Evolutionary conservation across 1,140 invertebrate genomes (phyloP), one percentile per base, ranked within the genome.

Genomic region (Zaprionus africanus): DNA sequence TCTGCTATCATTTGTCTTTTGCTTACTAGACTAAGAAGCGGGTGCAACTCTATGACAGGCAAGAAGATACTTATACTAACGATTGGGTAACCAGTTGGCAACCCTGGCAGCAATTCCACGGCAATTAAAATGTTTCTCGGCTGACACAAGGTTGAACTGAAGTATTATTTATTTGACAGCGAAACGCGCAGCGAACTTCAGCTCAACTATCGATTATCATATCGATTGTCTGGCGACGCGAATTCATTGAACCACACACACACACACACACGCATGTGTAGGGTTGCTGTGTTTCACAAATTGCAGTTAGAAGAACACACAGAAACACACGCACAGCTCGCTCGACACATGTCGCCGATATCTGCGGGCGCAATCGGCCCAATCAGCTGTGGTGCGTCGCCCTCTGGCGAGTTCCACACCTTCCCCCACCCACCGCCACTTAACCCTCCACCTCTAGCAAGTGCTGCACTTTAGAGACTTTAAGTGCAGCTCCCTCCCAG

Each of bases 221-320:
- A 34, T 17, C 57, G 34, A 49, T 62, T 60, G 46, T 5, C 19
- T 22, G 46, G 7, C 46, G 46, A 9, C 9, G 46, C 17, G 46
- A 49, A 49, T 49, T 49, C 46, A 49, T 13, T 51, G 46, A 51
- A 51, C 46, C 46, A 13, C 41, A 46, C 17, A 9, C 41, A 6
- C 3, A 61, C 41, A 46, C 17, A 61, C 26, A 31, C 15, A 28
- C 53, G 28, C 26, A 7, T 49, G 22, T 19, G 31, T 64, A 22
- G 57, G 59, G 43, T 13, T 28, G 24, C 43, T 78, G 68, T 56
- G 61, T 34, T 43, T 79, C 69, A 83, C 79, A 82, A 82, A 82
- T 82, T 82, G 64, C 61, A 75, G 43, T 57, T 49, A 58, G 43
- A 62, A 49, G 54, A 75, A 58, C 54, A 76, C 38, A 28, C 43